These are phyloP conservation scores for Amphiura filiformis DNA, from an alignment of 35 echinoderm and acorn worm species.

Conservation along the genomic window DNA sequence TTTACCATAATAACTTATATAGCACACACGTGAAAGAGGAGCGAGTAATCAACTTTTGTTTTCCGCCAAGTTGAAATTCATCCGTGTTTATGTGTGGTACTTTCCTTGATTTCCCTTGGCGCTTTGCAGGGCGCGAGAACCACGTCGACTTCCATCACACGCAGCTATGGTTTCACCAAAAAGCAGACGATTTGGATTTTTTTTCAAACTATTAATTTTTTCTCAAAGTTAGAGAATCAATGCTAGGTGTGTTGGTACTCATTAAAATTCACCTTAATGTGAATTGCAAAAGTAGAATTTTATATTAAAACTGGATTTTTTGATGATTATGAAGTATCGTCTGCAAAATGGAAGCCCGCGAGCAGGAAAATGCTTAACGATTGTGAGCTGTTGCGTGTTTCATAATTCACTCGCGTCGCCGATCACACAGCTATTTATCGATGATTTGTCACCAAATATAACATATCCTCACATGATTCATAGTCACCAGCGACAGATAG, in stretches of 20 bases:
- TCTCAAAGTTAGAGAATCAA: no score
- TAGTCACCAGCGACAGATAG: no score
- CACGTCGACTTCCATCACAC: background rate
- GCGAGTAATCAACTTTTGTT: conserved; percentile 12
- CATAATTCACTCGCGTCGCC: background rate
- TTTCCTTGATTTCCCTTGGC: conserved; percentile 48
- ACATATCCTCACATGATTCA: no score
- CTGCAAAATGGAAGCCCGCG: no score
- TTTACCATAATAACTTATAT: background rate
- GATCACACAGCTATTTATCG: background rate
- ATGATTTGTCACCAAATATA: background rate
- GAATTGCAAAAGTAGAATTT: no score
- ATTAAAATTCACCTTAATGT: no score
- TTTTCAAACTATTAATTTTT: no score
- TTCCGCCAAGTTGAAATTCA: background rate
- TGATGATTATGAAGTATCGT: no score
- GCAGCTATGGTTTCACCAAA: no score
- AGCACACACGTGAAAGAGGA: background rate
- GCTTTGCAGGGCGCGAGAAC: background rate
- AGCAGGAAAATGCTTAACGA: background rate
- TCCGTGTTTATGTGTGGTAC: conserved; percentile 4
- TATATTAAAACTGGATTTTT: no score
- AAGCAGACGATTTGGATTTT: no score
- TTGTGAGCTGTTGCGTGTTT: background rate
- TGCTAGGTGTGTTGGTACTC: no score